Evolutionary conservation across 2,113 vertebrate species (phyloP).

Genomic region (Cygnus atratus): DNA sequence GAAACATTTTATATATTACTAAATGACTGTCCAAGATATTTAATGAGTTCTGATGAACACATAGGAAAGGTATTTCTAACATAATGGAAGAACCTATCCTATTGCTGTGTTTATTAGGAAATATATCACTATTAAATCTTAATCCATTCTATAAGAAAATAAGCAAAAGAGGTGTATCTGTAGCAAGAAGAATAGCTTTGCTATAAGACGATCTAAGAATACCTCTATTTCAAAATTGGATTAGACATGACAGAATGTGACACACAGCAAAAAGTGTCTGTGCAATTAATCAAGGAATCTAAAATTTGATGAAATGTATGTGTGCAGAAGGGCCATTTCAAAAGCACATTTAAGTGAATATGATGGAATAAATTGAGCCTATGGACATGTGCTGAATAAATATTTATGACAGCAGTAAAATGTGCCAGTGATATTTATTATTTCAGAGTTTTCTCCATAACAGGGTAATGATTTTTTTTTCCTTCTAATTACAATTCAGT

Average conservation of each 20-base stretch:
- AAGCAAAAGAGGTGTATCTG: neutral
- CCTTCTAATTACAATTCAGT: neutral
- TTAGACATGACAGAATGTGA: conserved; percentile 32
- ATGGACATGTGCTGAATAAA: conserved; percentile 55
- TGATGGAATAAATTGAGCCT: conserved; percentile 60
- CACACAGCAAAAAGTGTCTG: neutral
- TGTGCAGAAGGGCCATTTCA: conserved; percentile 10
- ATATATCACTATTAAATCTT: conserved; percentile 47
- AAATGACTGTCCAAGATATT: neutral
- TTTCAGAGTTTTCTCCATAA: conserved; percentile 1
- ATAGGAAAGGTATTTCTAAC: neutral
- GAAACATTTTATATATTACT: neutral
- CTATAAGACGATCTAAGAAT: conserved; percentile 35
- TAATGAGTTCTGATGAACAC: neutral
- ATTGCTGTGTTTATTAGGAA: conserved; percentile 12
- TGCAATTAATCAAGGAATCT: conserved; percentile 43
- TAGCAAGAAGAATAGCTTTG: conserved; percentile 13
- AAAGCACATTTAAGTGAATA: conserved; percentile 60
- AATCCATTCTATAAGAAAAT: conserved; percentile 10
- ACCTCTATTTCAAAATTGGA: conserved; percentile 48
- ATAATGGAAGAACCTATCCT: conserved; percentile 2
- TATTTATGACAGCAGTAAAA: conserved; percentile 52
- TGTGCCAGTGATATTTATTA: conserved; percentile 43
- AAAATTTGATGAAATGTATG: conserved; percentile 45
- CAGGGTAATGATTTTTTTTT: neutral